phyloP scores from a whole-genome alignment of 2,113 vertebrate species.

The Cyanoramphus novaezelandiae region DNA sequence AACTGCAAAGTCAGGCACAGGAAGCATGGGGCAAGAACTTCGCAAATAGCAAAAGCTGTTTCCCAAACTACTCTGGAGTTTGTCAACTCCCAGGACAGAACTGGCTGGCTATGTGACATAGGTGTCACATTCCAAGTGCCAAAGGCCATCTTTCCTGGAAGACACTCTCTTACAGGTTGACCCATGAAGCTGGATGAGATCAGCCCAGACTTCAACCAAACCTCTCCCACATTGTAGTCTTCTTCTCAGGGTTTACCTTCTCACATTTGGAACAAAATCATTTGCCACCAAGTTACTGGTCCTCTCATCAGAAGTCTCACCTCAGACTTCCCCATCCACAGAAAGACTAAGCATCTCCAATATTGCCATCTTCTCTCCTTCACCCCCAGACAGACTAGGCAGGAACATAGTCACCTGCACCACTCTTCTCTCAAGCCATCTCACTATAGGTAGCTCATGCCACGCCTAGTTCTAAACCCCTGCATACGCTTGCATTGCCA shows the following conservation, averaged over 20 bases:
- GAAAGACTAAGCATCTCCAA: background rate
- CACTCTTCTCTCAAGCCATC: background rate
- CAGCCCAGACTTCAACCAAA: background rate
- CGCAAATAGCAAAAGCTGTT: background rate
- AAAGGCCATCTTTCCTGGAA: background rate
- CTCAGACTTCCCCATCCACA: background rate
- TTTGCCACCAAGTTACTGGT: background rate
- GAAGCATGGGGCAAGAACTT: background rate
- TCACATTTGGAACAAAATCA: background rate
- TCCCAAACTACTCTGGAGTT: background rate
- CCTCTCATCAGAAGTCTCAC: background rate
- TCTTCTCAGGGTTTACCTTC: background rate
- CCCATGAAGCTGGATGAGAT: background rate
- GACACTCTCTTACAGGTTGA: background rate
- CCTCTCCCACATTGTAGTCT: background rate
- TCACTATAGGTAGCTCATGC: background rate
- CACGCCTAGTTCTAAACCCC: background rate
- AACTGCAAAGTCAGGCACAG: background rate
- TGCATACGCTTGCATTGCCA: background rate
- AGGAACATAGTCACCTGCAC: background rate
- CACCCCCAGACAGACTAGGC: background rate
- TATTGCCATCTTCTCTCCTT: background rate
- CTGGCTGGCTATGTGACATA: background rate
- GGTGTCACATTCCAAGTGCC: background rate
- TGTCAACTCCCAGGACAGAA: background rate